Base-by-base conservation (phyloP, 2,113 vertebrate genomes). In the Gasterosteus aculeatus region DNA sequence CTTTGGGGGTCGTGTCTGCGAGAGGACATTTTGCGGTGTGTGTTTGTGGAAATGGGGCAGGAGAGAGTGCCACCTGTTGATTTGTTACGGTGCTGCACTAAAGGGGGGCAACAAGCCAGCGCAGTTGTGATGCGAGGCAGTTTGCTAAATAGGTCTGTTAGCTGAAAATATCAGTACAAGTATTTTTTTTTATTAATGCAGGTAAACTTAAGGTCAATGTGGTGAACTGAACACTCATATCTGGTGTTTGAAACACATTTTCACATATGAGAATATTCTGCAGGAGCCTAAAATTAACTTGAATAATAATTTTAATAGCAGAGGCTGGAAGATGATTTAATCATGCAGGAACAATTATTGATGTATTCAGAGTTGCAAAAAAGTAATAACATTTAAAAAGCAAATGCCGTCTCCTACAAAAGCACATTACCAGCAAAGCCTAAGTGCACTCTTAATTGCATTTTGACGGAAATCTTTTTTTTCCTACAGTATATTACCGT, bases 21-120 rank as follows among this genome's bases (percentile, higher is more conserved):
- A 72, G 46, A 71, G 53, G 35, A 58, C 29, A 62, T 60, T 71
- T 49, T 61, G 31, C 49, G 42, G 57, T 38, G 39, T 69, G 35
- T 8, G 14, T 22, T 31, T 47, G 31, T 63, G 19, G 39, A 47
- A 12, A 81, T 63, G 57, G 65, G 62, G 73, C 31, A 87, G 80
- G 64, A 78, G 44, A 90, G 67, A 46, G 72, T 69, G 64, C 80
- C 85, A 85, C 82, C 90, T 91, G 85, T 85, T 88, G 89, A 31
- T 47, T 65, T 4, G 75, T 61, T 1, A n/a, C 71, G 61, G 62
- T 67, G 81, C 69, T 63, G 72, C 72, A 83, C 33, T 8, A 41
- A 59, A 42, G 64, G 56, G 53, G 22, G 69, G 80, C 60, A 80
- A 33, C 11, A 60, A 33, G 26, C 15, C 2, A 3, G 3, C 19